Conservation (phyloP, 1,140 invertebrate genomes). For the Dolichoris vasculosae region DNA sequence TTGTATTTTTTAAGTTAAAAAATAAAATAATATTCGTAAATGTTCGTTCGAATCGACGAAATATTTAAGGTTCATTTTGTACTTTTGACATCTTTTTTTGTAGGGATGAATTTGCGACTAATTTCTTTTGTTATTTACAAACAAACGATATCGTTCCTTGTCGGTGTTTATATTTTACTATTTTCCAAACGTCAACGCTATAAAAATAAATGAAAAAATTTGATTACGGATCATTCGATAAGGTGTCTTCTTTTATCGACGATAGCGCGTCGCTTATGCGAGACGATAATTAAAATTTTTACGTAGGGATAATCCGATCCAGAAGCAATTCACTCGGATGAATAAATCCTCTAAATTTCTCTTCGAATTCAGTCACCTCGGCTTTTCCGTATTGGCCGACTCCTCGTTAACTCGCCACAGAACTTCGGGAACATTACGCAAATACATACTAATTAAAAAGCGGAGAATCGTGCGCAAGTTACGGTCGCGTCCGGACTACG, state of each 20-base stretch:
- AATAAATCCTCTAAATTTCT: background rate
- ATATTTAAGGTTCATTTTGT: too few relatives aligned
- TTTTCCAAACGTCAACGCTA: background rate
- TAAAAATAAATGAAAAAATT: background rate
- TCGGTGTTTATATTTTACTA: background rate
- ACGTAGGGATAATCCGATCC: slow-evolving; percentile 5
- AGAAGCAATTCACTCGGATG: background rate
- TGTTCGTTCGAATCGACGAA: background rate
- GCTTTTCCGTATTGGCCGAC: background rate
- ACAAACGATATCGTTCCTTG: background rate
- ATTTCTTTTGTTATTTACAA: background rate
- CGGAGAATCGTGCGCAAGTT: slow-evolving; percentile 27
- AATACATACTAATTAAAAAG: slow-evolving; percentile 62
- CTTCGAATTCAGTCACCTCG: background rate
- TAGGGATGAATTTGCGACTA: background rate
- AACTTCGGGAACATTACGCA: slow-evolving; percentile 46
- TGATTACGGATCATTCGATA: background rate
- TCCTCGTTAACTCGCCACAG: slow-evolving; percentile 54
- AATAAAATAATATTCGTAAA: background rate
- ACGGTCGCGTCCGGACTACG: background rate
- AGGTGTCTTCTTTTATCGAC: background rate
- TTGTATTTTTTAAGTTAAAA: background rate
- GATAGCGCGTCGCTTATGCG: background rate
- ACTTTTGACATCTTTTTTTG: background rate
- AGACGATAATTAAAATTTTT: background rate